These are phyloP conservation scores for Sylvia borin DNA, from an alignment of 2,797 vertebrate species.

Conservation along the genomic window DNA sequence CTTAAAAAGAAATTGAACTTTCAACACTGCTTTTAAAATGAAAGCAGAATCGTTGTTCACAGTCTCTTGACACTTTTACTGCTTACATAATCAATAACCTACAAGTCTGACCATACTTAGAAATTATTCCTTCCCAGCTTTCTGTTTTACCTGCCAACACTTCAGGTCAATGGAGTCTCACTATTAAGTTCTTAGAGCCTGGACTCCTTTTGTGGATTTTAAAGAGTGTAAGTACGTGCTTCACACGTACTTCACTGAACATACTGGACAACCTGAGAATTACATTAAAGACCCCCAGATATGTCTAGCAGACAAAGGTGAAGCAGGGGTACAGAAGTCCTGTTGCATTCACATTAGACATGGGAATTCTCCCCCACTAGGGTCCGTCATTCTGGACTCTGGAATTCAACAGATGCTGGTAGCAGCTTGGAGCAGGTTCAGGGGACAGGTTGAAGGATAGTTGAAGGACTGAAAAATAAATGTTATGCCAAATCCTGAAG, in stretches of 20 bases:
- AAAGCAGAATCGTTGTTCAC: neutral
- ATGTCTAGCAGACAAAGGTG: neutral
- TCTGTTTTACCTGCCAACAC: neutral
- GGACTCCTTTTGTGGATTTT: neutral
- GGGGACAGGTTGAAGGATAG: neutral
- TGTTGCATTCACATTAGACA: neutral
- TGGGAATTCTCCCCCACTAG: neutral
- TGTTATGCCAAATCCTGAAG: neutral
- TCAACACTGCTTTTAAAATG: neutral
- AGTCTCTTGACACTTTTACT: neutral
- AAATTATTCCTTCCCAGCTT: neutral
- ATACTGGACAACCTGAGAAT: neutral
- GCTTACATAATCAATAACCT: too few relatives aligned
- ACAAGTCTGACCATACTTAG: neutral
- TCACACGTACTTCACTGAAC: too few relatives aligned
- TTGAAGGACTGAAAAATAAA: neutral
- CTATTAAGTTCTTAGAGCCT: neutral
- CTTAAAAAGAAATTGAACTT: neutral
- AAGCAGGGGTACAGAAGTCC: neutral
- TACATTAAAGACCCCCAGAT: neutral
- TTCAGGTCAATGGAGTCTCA: neutral
- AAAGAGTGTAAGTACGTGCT: rapidly evolving
- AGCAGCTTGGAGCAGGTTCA: neutral
- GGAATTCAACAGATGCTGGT: neutral
- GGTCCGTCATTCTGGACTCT: neutral